phyloP scores from a whole-genome alignment of 1,140 invertebrate genomes.

The Dryas iulia region DNA sequence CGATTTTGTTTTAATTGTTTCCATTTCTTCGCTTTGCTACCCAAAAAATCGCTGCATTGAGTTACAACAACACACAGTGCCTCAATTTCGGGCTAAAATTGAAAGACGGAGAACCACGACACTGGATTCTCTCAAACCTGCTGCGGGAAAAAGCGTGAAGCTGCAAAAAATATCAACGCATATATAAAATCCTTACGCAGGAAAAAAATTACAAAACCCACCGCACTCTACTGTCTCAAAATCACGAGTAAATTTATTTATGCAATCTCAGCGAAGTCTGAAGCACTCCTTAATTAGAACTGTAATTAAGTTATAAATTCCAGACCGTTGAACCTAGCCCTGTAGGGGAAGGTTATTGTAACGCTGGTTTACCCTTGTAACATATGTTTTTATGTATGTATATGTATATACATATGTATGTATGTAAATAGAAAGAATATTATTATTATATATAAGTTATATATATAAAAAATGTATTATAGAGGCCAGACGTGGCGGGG shows the following conservation, averaged over 20 bases:
- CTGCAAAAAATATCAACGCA: neutral
- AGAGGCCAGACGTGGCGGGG: too few relatives aligned
- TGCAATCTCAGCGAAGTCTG: slow-evolving; percentile 16
- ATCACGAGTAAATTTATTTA: slow-evolving; percentile 19
- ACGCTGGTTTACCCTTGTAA: neutral
- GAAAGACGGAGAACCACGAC: too few relatives aligned
- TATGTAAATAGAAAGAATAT: too few relatives aligned
- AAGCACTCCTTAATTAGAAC: slow-evolving; percentile 21
- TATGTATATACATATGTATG: neutral
- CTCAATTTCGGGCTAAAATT: too few relatives aligned
- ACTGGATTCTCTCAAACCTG: too few relatives aligned
- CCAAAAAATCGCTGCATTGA: too few relatives aligned
- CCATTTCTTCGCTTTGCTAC: too few relatives aligned
- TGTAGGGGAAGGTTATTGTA: slow-evolving; percentile 7
- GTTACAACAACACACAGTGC: too few relatives aligned
- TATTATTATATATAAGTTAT: too few relatives aligned
- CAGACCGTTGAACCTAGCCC: slow-evolving; percentile 13
- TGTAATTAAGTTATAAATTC: slow-evolving; percentile 23
- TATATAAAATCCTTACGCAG: neutral
- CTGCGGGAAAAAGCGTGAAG: too few relatives aligned
- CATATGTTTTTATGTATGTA: neutral
- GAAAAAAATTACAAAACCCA: neutral
- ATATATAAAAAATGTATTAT: too few relatives aligned
- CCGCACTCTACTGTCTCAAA: neutral
- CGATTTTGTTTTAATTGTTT: too few relatives aligned